Conservation (phyloP, 2,797 vertebrate genomes). For the Numenius phaeopus region DNA sequence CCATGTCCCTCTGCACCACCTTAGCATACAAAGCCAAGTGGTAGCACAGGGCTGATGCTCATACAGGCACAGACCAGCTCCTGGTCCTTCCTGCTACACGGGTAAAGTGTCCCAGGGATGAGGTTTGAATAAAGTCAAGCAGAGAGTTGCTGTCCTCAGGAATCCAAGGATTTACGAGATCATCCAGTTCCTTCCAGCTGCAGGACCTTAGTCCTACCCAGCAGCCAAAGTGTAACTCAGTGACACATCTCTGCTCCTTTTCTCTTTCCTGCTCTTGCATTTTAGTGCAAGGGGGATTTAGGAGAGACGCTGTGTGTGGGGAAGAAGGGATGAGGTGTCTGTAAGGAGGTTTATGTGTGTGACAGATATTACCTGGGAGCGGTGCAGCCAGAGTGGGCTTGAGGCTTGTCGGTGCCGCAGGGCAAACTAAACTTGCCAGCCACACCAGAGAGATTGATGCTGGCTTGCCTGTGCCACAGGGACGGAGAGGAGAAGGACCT, state of each 20-base stretch:
- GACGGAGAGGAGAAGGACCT: neutral
- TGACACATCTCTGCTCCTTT: neutral
- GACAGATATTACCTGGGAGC: neutral
- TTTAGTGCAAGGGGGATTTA: neutral
- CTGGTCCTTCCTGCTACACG: neutral
- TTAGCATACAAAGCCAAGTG: neutral
- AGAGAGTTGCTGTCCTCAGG: neutral
- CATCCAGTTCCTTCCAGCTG: neutral
- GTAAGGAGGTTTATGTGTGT: neutral
- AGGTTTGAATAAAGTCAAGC: neutral
- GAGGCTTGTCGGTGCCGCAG: neutral
- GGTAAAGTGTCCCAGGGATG: neutral
- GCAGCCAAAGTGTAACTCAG: neutral
- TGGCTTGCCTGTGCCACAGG: neutral
- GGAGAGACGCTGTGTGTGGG: neutral
- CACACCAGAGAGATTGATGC: neutral
- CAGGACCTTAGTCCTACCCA: neutral
- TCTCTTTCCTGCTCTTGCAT: neutral
- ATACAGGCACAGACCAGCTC: neutral
- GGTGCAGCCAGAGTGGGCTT: neutral
- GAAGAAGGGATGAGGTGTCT: neutral
- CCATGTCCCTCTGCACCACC: rapidly evolving
- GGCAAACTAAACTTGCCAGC: neutral
- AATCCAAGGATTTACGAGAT: neutral
- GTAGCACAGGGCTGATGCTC: neutral